Evolutionary conservation across 2,113 vertebrate genomes (phyloP), one percentile per base, ranked within the genome.

Genomic region (Campylomormyrus tamandua): DNA sequence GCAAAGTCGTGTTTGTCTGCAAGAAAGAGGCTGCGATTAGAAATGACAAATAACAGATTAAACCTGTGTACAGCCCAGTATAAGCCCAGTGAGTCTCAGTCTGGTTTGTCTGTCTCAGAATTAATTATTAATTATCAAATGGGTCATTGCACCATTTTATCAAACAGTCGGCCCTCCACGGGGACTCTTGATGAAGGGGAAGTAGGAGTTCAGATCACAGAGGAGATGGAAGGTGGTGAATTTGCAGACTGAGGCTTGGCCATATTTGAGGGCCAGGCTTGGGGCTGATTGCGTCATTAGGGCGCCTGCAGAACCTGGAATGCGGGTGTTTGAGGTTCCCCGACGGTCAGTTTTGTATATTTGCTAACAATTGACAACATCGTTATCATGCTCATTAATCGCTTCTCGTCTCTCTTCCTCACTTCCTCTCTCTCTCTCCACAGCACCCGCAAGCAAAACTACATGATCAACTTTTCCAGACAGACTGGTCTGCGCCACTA

Each of bases 381-480:
- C 92, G 49, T 89, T 70, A 19, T 39, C 3, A 42, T 87, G 91
- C 90, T 95, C 94, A 96, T 95, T 46, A 89, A 90, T 87, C 92
- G 91, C 91, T 92, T 92, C 91, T 92, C 86, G 46, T 89, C 5
- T 90, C 80, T 52, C 56, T 66, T 80, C 88, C 89, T 80, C 87
- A 90, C 91, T 88, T 83, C 90, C 93, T 92, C 87, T 53, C 94
- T 93, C 91, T 95, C 80, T 93, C n/a, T 91, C 91, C 93, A 94
- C 96, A 99, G 98, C 97, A 99, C 98, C 93, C 98, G 98, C 92
- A 99, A 99, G 96, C 98, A 99, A 97, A 99, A 98, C 97, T 99
- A 99, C 96, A 99, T 99, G 98, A 98, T 99, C 98, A 99, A 98
- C 97, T 99, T 98, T 97, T 98, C 98, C 96, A 97, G 98, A 93